Conservation (phyloP, 2,888 invertebrate genomes). For the Keiferia lycopersicella region DNA sequence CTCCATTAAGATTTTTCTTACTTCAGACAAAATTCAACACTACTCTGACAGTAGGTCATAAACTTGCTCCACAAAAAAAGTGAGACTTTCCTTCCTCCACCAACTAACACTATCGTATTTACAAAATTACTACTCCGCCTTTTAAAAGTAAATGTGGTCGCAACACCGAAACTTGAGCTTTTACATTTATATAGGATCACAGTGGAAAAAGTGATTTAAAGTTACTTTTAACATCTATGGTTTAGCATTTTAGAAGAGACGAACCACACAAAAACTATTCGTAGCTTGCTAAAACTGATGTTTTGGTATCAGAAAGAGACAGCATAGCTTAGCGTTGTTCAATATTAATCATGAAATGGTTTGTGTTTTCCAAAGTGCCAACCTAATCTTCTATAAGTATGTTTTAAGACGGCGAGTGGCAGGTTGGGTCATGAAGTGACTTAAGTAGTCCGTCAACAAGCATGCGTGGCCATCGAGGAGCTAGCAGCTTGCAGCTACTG, state of each 20-base stretch:
- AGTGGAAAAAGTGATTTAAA: constrained; percentile 80
- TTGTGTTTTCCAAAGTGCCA: constrained; percentile 35
- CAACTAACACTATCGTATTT: constrained; percentile 49
- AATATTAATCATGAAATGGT: neutral
- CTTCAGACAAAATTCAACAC: neutral
- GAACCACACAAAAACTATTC: neutral
- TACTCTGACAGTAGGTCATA: neutral
- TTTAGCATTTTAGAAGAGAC: constrained; percentile 6
- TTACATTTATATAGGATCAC: constrained; percentile 78
- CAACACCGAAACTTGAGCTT: constrained; percentile 76
- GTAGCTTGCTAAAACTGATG: neutral
- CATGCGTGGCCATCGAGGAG: no score
- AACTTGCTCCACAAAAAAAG: neutral
- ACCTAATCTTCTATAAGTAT: constrained; percentile 60
- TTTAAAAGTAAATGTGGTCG: constrained; percentile 57
- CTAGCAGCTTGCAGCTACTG: no score
- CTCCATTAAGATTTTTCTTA: neutral
- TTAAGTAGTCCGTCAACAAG: no score
- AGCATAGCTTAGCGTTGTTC: neutral
- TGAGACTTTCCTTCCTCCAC: constrained; percentile 42
- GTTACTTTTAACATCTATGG: constrained; percentile 55
- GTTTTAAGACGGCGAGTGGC: no score
- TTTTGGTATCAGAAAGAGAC: neutral
- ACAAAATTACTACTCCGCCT: constrained; percentile 61
- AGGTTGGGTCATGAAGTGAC: no score